Evolutionary conservation across 2,113 vertebrate species (phyloP), one percentile per base, ranked within the genome.

Genomic region (Anthoscopus minutus): DNA sequence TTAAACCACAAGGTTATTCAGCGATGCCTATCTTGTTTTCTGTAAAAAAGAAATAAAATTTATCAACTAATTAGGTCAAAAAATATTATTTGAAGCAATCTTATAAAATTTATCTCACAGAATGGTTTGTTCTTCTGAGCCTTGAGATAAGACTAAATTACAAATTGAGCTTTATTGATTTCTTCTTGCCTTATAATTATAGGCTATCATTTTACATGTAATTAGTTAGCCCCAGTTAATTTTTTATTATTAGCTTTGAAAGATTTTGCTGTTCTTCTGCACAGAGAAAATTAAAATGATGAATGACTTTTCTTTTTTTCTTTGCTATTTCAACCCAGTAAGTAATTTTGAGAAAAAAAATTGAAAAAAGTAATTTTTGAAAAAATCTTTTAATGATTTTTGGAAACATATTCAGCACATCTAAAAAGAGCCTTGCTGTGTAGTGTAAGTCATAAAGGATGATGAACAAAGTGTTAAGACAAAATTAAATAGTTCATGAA

Each of bases 111-210:
- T 33, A 77, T 66, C 73, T 53, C 65, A 76, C 19, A 60, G 45
- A 73, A 61, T 38, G 11, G 28, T 42, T 93, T 86, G 58, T 16
- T 83, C 33, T 79, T 89, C 69, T 42, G 25, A 84, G 47, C 21
- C 44, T 72, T 64, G 61, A 91, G 74, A 91, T 92, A 83, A 91
- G 40, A 87, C 61, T 73, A 76, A 96, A 83, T 51, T 77, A 89
- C 57, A 96, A 56, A 88, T 71, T 0, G 4, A 86, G 33, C 35
- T 47, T 88, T 66, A 91, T 48, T 86, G 87, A 81, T 89, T 94
- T 86, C 9, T 73, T 67, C 81, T 79, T 80, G 40, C 42, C 64
- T 65, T 86, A 58, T 88, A 96, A 91, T 91, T 86, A 65, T 8
- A 88, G 54, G 47, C 40, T 85, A 81, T 56, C 62, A 69, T 72